phyloP scores from a whole-genome alignment of 2,797 vertebrate genomes.

The Xenops minutus region DNA sequence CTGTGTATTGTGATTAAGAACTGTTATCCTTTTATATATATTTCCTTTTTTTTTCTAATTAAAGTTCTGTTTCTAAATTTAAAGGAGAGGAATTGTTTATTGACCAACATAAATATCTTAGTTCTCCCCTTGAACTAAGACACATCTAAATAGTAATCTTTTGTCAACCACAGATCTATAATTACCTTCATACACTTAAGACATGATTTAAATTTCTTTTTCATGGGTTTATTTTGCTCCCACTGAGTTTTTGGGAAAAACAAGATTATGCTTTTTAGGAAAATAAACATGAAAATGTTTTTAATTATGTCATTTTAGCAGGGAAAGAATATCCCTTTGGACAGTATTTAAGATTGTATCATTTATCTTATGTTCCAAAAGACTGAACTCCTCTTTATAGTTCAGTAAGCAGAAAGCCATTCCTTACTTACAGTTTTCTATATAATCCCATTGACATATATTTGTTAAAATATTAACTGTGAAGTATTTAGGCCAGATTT shows the following conservation, averaged over 20 bases:
- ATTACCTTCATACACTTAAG: background rate
- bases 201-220: background rate
- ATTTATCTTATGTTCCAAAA: background rate
- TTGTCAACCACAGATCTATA: background rate
- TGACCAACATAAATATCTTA: too few species aligned
- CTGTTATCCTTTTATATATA: too few species aligned
- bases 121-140: too few species aligned
- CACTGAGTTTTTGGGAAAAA: background rate
- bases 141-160: background rate
- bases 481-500: conserved; percentile 64
- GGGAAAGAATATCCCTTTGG: background rate
- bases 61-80: too few species aligned
- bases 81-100: too few species aligned
- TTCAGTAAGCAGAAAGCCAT: background rate
- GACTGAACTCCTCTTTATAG: background rate
- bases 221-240: background rate
- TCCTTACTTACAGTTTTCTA: background rate
- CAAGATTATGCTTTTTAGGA: background rate
- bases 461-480: conserved; percentile 65
- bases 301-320: background rate
- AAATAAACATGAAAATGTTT: background rate
- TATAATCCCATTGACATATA: conserved; percentile 61
- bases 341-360: background rate
- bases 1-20: too few species aligned
- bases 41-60: too few species aligned